Evolutionary conservation across 1,140 invertebrate species (phyloP).

Genomic region (Pseudomyrmex flavicornis): DNA sequence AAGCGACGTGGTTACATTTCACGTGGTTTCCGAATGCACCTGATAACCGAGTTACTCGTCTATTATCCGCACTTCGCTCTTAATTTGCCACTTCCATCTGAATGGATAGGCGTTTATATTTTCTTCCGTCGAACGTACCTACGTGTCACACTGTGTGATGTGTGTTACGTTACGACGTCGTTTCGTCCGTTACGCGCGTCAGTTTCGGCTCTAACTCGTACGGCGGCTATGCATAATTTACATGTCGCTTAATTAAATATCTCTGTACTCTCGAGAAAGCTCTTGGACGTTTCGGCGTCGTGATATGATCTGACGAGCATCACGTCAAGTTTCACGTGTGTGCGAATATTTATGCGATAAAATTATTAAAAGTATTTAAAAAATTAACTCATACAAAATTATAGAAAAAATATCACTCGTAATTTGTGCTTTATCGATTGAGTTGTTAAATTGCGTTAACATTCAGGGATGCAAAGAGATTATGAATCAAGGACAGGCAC

Average conservation of each 20-base stretch:
- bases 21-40: neutral
- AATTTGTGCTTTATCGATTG: too few species aligned
- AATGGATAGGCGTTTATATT: conserved; percentile 50
- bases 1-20: conserved; percentile 14
- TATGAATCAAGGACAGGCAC: too few species aligned
- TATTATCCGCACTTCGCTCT: conserved; percentile 29
- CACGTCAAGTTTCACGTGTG: too few species aligned
- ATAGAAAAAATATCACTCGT: too few species aligned
- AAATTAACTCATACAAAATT: too few species aligned
- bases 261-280: neutral
- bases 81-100: conserved; percentile 49
- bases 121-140: conserved; percentile 26
- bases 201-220: conserved; percentile 16
- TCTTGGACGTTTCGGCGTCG: conserved; percentile 34
- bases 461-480: too few species aligned
- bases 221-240: conserved; percentile 47
- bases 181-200: conserved; percentile 17
- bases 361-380: too few species aligned
- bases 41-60: conserved; percentile 40
- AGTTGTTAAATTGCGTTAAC: too few species aligned
- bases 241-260: conserved; percentile 54
- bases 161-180: neutral
- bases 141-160: neutral
- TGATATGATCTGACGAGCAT: too few species aligned
- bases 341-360: too few species aligned